A percentile compares a stretch with the other conserved stretches of the same genome.
Evolutionary conservation across 1,140 invertebrate genomes (phyloP).

Genomic region (Caenorhabditis briggsae): DNA sequence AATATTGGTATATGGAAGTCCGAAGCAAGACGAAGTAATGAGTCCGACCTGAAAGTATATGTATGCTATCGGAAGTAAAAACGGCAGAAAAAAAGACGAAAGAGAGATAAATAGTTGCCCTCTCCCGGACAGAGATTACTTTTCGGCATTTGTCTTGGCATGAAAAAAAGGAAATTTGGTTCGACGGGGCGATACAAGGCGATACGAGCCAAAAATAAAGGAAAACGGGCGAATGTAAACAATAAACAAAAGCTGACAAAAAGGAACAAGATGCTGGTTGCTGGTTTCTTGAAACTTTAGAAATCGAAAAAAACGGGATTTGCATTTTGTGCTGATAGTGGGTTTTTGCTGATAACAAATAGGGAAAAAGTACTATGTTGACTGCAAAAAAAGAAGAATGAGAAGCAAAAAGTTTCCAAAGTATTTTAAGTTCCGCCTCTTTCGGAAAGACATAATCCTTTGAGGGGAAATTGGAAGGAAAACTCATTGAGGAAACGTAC

Average conservation of each 20-base stretch:
- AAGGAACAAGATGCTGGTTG: not conserved
- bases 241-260: conserved; percentile 29
- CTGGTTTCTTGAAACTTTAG: not conserved
- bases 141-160: not conserved
- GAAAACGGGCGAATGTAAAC: conserved; percentile 40
- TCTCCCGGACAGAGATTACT: not conserved
- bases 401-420: not conserved
- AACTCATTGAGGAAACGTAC: conserved; percentile 43
- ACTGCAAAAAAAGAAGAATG: conserved; percentile 2
- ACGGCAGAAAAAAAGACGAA: not conserved
- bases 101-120: not conserved
- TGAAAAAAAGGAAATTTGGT: not conserved
- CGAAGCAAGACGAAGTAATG: not conserved
- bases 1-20: not conserved
- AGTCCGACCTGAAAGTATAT: not conserved
- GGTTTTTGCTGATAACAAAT: not conserved
- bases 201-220: not conserved
- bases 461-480: conserved; percentile 31
- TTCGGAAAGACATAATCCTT: conserved; percentile 1
- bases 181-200: too few species aligned
- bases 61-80: not conserved
- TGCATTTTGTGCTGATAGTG: not conserved
- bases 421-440: conserved; percentile 1
- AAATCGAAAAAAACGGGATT: not conserved
- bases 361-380: not conserved